Base-by-base conservation (phyloP, 2,888 invertebrate species). In the Mycogona germanica region DNA sequence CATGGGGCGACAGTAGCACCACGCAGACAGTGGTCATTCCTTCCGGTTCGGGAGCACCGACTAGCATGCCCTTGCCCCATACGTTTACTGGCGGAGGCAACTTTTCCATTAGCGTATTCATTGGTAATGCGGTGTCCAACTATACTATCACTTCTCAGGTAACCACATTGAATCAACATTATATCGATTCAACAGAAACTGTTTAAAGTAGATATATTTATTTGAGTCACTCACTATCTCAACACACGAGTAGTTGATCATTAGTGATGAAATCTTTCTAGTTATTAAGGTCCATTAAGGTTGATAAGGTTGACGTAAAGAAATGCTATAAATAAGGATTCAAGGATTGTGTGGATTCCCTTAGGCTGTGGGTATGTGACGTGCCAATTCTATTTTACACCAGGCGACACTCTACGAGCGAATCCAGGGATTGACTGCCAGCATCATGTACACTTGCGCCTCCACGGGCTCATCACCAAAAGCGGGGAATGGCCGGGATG, bases 91-190 rank as follows among this genome's bases (percentile, higher is more conserved):
- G n/a, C 3, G 48, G 38, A 29, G 53, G 53, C 2, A 28, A 38
- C 14, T 53, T 48, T 21, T 40, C 47, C 28, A 40, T 37, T n/a
- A 48, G 6, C 4, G 40, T 38, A 17, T 25, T 53, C 40, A 19
- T 53, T 21, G 26, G 48, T 21, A 53, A 53, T 23, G 21, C n/a
- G 7, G 48, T 53, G 5, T 53, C 53, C 5, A 53, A 53, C 30
- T 29, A 32, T n/a, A 5, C 53, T 9, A 21, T 48, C 9, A 9
- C 3, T 9, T 17, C 12, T 1, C 19, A 47, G 35, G 53, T 53
- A 32, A 51, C 12, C 9, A n/a, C 12, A 35, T 12, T 12, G 12
- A 35, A 35, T 12, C 35, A 12, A 35, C 35, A 35, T 35, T n/a
- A 12, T n/a, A 12, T 12, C n/a, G n/a, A 35, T n/a, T n/a, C 12